Base-by-base conservation (phyloP, 2,113 vertebrate species). In the Mesitornis unicolor region DNA sequence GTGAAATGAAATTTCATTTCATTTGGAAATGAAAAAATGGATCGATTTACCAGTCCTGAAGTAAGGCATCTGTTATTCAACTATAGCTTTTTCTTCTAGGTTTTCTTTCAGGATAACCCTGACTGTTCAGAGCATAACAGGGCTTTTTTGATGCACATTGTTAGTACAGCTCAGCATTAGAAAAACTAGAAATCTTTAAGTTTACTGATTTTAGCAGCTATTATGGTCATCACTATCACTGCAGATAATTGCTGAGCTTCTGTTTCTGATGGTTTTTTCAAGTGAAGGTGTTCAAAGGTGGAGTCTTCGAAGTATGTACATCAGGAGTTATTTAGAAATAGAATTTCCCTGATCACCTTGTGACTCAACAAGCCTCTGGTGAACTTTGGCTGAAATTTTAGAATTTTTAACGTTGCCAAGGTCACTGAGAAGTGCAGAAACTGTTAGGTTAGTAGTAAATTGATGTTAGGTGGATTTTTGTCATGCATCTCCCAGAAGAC, bases 231-330 rank as follows among this genome's bases (percentile, higher is more conserved):
- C n/a, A 15, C 21, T 73, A 1, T 45, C 47, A 16, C 38, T 92
- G 35, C 33, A 84, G 60, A 43, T 70, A 75, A n/a, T 43, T 92
- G 36, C 67, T 69, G 48, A 76, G 35, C 20, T 78, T 92, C 57
- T 77, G 47, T 0, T 61, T 89, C 70, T 68, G 26, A 11, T 70
- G 8, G 3, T 59, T 90, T 95, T n/a, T 86, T 85, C 54, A 69
- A 74, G 50, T 65, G 36, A 86, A 60, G 13, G 22, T 3, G 3
- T 81, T 61, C 47, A n/a, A 38, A 68, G 33, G 24, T 68, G 11
- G 31, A 59, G 18, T 56, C 53, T 7, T 73, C 19, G 11, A 67
- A 42, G 4, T 25, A 28, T 0, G 0, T 59, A 16, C 3, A 45
- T 60, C 17, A 33, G 70, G 40, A 81, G 24, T 36, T 85, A 15